Percentiles rank a stretch among this genome's conserved stretches.
Evolutionary conservation across 2,888 invertebrate species (phyloP).

Genomic region (Heteropelma amictum): DNA sequence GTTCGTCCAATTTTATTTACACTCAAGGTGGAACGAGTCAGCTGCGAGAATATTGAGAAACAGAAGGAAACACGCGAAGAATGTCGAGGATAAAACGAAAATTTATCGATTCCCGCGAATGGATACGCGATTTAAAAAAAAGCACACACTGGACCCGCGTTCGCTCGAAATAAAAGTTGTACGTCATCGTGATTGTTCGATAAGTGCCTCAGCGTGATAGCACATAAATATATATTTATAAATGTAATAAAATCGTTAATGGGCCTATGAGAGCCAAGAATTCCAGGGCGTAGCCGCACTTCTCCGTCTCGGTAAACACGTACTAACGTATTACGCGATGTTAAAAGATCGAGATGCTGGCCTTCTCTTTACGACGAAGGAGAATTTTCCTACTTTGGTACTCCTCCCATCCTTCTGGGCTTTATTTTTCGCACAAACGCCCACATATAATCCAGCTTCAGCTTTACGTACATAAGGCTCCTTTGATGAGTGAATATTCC

Average conservation of each 20-base stretch:
- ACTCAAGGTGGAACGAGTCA: no score
- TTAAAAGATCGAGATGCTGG: neutral
- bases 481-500: no score
- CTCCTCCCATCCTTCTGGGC: conserved; percentile 12
- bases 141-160: conserved; percentile 16
- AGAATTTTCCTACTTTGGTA: conserved; percentile 20
- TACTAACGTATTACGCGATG: conserved; percentile 21
- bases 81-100: no score
- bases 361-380: conserved; percentile 25
- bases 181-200: conserved; percentile 46
- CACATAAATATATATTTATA: conserved; percentile 23
- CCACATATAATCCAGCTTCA: no score
- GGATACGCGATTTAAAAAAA: no score
- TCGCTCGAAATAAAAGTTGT: conserved; percentile 20
- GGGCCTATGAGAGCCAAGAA: conserved; percentile 43
- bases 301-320: conserved; percentile 42
- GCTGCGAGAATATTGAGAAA: no score
- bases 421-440: conserved; percentile 24
- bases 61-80: no score
- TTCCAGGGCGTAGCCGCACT: conserved; percentile 43
- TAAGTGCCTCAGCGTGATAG: conserved; percentile 27
- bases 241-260: conserved; percentile 49
- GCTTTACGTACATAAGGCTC: no score
- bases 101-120: no score
- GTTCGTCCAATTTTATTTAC: no score